Base-by-base conservation (phyloP, 2,888 invertebrate species). In the Heliconius charithonia region DNA sequence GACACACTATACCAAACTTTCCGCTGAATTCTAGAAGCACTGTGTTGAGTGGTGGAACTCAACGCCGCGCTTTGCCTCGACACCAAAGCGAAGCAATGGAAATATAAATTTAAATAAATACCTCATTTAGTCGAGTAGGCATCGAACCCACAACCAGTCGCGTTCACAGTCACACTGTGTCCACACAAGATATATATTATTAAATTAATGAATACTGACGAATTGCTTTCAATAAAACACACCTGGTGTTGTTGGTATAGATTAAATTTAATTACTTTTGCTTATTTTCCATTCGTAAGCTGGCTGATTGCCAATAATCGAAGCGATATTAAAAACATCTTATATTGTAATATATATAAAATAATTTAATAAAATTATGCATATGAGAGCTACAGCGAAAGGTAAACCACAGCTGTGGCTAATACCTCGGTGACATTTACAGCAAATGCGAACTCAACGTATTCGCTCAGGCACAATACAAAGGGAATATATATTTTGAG, bases 251-350 rank as follows among this genome's bases (percentile, higher is more conserved):
- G 45, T 71, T 51, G 59, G 41, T 41, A 73, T 67, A 56, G 25
- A 73, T 78, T 71, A 62, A 78, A 67, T 73, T 78, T 73, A 78
- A 75, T 66, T 73, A 78, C 56, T 72, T 45, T 56, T 59, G 41
- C 59, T 73, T 66, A 76, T 71, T 65, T 67, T 37, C n/a, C 56
- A 67, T 10, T 19, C 27, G 22, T 25, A 27, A 41, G 77, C 77
- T 79, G 81, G 75, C 75, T 25, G 29, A 41, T 67, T 63, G 77
- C 81, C 77, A 79, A 75, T 16, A 16, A 41, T 25, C 16, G 56
- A 72, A 59, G 63, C 70, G 56, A 79, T 81, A 67, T 62, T 63
- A 67, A 81, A 71, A 75, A 51, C 29, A 25, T 41, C 41, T 69
- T 63, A 27, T 63, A 63, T 63, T 27, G 25, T 41, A n/a, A n/a